These are phyloP conservation scores for Venustoraphidia nigricollis DNA, from an alignment of 2,888 invertebrate species.

Conservation along the genomic window DNA sequence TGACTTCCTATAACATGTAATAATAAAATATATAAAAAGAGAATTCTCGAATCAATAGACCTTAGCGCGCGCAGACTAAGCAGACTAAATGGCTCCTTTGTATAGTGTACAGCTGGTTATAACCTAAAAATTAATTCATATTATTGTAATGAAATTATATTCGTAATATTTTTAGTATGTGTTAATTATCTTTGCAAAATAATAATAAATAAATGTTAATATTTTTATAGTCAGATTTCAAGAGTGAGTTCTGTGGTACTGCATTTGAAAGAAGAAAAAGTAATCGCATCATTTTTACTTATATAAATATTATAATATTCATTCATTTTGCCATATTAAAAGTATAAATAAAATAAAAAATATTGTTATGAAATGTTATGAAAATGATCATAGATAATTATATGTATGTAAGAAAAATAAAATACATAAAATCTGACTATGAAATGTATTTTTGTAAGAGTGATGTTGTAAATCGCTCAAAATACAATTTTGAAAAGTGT, in stretches of 20 bases:
- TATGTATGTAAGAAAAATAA: slow-evolving; percentile 16
- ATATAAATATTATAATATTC: slow-evolving; percentile 5
- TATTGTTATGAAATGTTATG: slow-evolving; percentile 3
- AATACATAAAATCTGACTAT: slow-evolving; percentile 22
- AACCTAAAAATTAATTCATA: too few relatives aligned
- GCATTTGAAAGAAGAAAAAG: slow-evolving; percentile 15
- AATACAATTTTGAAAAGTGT: slow-evolving; percentile 9
- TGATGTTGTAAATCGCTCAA: slow-evolving; percentile 2
- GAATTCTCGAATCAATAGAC: too few relatives aligned
- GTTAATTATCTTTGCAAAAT: not conserved
- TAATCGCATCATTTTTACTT: slow-evolving; percentile 5
- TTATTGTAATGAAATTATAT: not conserved
- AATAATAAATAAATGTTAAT: slow-evolving; percentile 13
- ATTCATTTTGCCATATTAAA: slow-evolving; percentile 16
- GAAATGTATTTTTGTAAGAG: slow-evolving; percentile 23
- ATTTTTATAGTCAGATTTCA: slow-evolving; percentile 26
- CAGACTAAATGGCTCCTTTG: not conserved
- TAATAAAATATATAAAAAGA: not conserved
- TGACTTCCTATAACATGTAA: slow-evolving; percentile 6
- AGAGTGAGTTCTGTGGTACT: slow-evolving; percentile 29
- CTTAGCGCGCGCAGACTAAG: too few relatives aligned
- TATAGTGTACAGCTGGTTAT: not conserved
- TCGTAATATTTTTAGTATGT: not conserved
- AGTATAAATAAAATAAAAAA: slow-evolving; percentile 16
- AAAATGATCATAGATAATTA: slow-evolving; percentile 13